Evolutionary conservation across 2,888 invertebrate species (phyloP).

Genomic region (Epiblema foenella): DNA sequence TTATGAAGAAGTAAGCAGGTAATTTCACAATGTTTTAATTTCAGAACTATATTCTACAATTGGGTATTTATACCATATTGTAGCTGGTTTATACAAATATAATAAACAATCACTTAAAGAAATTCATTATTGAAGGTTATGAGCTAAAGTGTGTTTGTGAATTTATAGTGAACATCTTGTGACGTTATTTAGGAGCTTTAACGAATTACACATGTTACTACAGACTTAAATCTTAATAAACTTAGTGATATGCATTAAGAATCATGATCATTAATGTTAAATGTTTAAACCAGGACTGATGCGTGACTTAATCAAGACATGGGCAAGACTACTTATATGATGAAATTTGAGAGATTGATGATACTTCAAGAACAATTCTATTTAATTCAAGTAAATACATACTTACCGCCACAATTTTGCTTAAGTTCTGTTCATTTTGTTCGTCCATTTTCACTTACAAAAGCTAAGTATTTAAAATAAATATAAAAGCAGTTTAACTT

Average conservation of each 20-base stretch:
- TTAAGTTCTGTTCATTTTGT: conserved; percentile 6
- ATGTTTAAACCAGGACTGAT: not conserved
- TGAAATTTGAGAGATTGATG: not conserved
- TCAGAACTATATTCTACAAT: too few species aligned
- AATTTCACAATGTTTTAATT: too few species aligned
- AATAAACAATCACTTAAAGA: too few species aligned
- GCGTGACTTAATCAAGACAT: not conserved
- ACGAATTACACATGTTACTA: too few species aligned
- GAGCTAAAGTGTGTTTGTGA: not conserved
- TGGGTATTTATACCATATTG: too few species aligned
- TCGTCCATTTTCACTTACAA: conserved; percentile 24
- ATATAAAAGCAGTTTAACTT: not conserved
- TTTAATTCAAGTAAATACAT: not conserved
- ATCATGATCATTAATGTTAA: not conserved
- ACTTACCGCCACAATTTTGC: conserved; percentile 24
- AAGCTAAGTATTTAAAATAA: not conserved
- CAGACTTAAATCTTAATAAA: not conserved
- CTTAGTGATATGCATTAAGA: not conserved
- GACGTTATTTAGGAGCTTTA: not conserved
- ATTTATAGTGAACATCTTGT: not conserved
- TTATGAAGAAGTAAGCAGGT: too few species aligned
- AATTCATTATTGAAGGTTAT: not conserved
- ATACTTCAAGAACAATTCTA: not conserved
- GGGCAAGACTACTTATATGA: too few species aligned
- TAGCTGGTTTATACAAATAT: too few species aligned